Evolutionary conservation across 2,113 vertebrate species (phyloP).

Genomic region (Aegithalos caudatus): DNA sequence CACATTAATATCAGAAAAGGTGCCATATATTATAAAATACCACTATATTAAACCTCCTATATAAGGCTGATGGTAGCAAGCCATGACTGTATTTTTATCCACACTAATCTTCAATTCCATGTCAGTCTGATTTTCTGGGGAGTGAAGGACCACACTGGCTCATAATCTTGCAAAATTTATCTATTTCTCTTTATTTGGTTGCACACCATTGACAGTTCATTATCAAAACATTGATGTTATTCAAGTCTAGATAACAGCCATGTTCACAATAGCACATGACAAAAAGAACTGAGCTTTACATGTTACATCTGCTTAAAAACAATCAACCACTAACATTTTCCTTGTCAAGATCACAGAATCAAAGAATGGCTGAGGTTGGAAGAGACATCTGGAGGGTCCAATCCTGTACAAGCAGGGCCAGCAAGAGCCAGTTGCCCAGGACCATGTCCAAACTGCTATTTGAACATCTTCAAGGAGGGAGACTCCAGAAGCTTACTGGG

Average conservation of each 20-base stretch:
- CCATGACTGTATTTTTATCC: not conserved
- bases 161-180: not conserved
- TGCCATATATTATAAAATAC: not conserved
- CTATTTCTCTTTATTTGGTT: not conserved
- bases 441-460: not conserved
- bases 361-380: not conserved
- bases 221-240: not conserved
- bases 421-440: not conserved
- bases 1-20: not conserved
- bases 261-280: not conserved
- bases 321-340: not conserved
- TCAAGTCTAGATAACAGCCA: not conserved
- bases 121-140: not conserved
- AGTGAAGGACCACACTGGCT: not conserved
- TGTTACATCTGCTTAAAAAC: not conserved
- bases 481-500: not conserved
- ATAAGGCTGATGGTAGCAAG: not conserved
- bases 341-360: not conserved
- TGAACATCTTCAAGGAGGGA: not conserved
- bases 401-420: not conserved
- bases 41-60: not conserved
- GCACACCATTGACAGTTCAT: not conserved
- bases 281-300: not conserved
- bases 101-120: not conserved
- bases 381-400: not conserved